These are phyloP conservation scores for Rhagonycha fulva DNA, from an alignment of 2,888 invertebrate genomes.

Conservation along the genomic window DNA sequence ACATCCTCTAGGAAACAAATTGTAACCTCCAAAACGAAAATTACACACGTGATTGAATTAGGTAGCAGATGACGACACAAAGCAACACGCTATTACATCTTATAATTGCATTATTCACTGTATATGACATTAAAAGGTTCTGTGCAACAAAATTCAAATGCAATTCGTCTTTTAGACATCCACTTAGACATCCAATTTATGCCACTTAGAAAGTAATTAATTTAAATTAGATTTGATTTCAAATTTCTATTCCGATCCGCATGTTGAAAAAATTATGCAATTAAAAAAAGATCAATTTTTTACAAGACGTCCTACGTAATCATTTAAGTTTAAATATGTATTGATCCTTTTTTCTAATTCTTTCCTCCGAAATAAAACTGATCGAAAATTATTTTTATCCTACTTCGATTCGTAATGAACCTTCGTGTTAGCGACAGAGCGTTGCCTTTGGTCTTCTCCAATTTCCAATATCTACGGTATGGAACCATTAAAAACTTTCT, in stretches of 20 bases:
- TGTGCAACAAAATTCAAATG: conserved; percentile 32
- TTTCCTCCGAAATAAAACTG: neutral
- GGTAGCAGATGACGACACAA: conserved; percentile 29
- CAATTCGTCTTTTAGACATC: conserved; percentile 20
- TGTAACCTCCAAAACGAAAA: conserved; percentile 20
- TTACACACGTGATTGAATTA: conserved; percentile 30
- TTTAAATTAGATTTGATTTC: neutral
- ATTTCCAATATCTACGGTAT: no score
- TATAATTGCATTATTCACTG: conserved; percentile 35
- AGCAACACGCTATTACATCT: conserved; percentile 31
- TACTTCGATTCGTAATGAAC: neutral
- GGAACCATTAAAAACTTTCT: no score
- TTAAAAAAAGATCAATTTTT: no score
- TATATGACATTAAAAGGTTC: conserved; percentile 37
- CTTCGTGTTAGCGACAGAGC: no score
- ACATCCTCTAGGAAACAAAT: conserved; percentile 18
- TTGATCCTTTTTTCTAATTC: neutral
- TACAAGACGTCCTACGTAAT: neutral
- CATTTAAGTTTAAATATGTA: neutral
- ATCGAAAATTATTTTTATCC: neutral
- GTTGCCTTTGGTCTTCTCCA: no score
- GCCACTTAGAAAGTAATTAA: neutral
- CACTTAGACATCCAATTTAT: neutral
- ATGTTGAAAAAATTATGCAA: neutral
- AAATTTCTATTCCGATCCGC: neutral